Evolutionary conservation across 1,140 invertebrate species (phyloP).

Genomic region (Pseudobourletiella spinata): DNA sequence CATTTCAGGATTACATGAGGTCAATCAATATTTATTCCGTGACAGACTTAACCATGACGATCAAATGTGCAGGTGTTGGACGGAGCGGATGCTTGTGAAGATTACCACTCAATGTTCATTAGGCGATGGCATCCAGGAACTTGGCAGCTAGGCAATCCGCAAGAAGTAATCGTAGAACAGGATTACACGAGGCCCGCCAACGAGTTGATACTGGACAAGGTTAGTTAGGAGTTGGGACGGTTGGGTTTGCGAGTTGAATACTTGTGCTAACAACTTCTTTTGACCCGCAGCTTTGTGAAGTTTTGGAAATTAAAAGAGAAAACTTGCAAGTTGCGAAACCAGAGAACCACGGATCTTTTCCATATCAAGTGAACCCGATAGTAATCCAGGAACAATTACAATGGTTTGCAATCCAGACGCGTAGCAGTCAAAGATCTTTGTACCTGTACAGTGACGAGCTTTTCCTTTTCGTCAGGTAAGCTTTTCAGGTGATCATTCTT

Average conservation of each 20-base stretch:
- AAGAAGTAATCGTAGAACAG: neutral
- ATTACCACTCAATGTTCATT: neutral
- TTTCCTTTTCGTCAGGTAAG: neutral
- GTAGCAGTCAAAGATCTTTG: neutral
- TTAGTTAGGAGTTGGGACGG: too few relatives aligned
- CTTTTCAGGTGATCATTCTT: neutral
- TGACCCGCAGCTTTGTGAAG: slow-evolving; percentile 1
- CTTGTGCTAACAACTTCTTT: too few relatives aligned
- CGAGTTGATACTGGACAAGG: neutral
- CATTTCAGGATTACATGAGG: too few relatives aligned
- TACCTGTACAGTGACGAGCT: neutral
- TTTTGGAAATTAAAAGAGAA: neutral
- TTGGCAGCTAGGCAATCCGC: neutral
- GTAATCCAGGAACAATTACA: neutral
- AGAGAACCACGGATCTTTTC: neutral
- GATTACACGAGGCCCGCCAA: neutral
- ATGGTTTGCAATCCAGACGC: neutral
- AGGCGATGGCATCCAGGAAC: slow-evolving; percentile 1
- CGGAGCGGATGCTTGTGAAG: too few relatives aligned
- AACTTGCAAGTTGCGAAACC: neutral
- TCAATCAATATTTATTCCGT: too few relatives aligned
- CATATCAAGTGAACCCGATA: slow-evolving; percentile 3
- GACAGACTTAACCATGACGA: too few relatives aligned
- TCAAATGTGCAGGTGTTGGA: too few relatives aligned
- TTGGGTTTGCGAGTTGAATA: too few relatives aligned